phyloP scores from a whole-genome alignment of 1,140 invertebrate genomes.

The Meloidogyne hapla region DNA sequence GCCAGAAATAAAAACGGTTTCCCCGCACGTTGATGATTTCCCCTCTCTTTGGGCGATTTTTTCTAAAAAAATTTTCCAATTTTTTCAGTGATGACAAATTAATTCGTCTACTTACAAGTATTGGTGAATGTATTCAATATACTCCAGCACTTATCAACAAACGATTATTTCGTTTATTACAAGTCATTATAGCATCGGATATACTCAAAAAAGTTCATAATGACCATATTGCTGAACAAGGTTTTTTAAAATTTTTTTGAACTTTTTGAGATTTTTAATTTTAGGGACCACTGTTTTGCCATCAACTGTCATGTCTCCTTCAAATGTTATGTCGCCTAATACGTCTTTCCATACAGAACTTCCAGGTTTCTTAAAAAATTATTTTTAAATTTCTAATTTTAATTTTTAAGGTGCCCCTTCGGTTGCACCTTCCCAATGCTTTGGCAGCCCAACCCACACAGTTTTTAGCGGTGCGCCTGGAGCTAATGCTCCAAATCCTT shows the following conservation, averaged over 20 bases:
- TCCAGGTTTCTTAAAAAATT: neutral
- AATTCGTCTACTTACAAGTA: slow-evolving; percentile 34
- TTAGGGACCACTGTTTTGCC: neutral
- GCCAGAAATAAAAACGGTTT: no score
- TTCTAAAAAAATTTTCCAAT: neutral
- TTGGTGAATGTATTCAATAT: slow-evolving; percentile 49
- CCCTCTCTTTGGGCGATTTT: no score
- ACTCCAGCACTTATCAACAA: slow-evolving; percentile 37
- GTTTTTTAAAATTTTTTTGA: neutral
- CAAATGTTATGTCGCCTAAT: slow-evolving; percentile 11
- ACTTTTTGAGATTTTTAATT: neutral
- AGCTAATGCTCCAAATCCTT: neutral
- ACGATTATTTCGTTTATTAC: slow-evolving; percentile 42
- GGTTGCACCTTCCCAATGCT: slow-evolving; percentile 2
- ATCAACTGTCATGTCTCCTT: neutral
- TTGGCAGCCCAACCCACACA: slow-evolving; percentile 13
- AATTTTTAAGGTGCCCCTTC: neutral
- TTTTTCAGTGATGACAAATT: slow-evolving; percentile 35
- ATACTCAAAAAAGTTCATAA: slow-evolving; percentile 28
- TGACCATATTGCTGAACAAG: neutral
- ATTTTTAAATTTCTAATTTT: neutral
- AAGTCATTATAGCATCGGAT: slow-evolving; percentile 44
- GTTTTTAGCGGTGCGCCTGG: neutral
- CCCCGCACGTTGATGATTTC: neutral
- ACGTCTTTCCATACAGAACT: slow-evolving; percentile 23